Conservation (phyloP, 1,140 invertebrate genomes). For the Kradibia gibbosae region DNA sequence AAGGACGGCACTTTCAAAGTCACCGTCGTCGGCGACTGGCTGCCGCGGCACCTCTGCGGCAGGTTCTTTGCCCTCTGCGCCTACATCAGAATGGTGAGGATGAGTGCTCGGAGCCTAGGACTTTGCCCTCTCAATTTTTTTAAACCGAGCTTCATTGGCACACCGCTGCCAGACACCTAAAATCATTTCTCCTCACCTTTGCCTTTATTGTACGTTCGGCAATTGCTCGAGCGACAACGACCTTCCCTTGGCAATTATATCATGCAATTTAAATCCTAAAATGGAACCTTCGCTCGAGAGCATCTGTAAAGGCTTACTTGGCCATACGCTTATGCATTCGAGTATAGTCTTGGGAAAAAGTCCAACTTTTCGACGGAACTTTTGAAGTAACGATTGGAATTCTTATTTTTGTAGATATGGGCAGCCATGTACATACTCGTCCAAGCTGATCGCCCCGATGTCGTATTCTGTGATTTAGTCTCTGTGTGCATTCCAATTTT, state of each 20-base stretch:
- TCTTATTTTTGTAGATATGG: conserved; percentile 61
- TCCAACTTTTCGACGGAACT: no score
- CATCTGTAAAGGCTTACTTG: no score
- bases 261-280: no score
- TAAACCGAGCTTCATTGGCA: no score
- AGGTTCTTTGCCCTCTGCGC: conserved; percentile 92
- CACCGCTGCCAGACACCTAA: no score
- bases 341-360: no score
- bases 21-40: conserved; percentile 85
- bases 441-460: conserved; percentile 77
- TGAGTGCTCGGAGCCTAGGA: no score
- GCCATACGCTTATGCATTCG: no score
- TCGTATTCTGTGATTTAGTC: conserved; percentile 95
- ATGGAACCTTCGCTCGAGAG: no score
- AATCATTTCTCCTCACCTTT: no score
- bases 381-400: no score
- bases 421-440: conserved; percentile 67
- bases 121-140: no score
- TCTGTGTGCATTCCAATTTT: conserved; percentile 88
- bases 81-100: conserved; percentile 90
- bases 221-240: conserved; percentile 60
- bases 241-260: conserved; percentile 54
- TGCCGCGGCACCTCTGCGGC: conserved; percentile 89
- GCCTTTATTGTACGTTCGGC: background rate
- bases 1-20: conserved; percentile 89